These are phyloP conservation scores for Sinocyclocheilus rhinocerous DNA, from an alignment of 2,113 vertebrate species.

Conservation along the genomic window DNA sequence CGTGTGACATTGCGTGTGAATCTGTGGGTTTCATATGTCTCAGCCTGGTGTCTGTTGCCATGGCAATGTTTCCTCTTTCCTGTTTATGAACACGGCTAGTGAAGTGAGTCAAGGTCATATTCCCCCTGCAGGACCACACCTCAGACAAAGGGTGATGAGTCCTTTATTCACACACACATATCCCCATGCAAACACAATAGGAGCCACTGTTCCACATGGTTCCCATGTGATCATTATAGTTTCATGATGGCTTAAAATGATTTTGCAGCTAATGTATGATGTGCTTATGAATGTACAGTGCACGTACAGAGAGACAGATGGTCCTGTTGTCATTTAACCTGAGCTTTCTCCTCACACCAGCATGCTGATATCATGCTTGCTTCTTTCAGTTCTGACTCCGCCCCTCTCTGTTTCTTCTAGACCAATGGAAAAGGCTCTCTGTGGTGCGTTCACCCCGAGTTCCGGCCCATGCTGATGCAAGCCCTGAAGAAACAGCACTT, in stretches of 20 bases:
- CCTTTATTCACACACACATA: conserved; percentile 58
- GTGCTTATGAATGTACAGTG: not conserved
- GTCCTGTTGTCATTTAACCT: conserved; percentile 41
- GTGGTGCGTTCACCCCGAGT: conserved; percentile 98
- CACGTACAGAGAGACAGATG: conserved; percentile 20
- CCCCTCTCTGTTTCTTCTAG: conserved; percentile 72
- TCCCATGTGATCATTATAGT: not conserved
- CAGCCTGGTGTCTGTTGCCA: conserved; percentile 85
- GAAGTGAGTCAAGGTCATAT: conserved; percentile 82
- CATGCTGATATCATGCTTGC: conserved; percentile 36
- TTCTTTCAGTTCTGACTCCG: conserved; percentile 40
- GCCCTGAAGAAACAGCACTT: conserved; percentile 97
- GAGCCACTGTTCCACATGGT: not conserved
- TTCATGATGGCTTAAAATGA: not conserved
- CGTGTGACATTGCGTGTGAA: conserved; percentile 50
- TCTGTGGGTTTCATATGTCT: conserved; percentile 78
- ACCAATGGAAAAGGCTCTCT: conserved; percentile 97
- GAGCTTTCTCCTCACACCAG: conserved; percentile 12
- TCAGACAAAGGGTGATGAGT: conserved; percentile 69
- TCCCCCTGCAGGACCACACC: conserved; percentile 71
- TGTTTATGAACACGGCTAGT: conserved; percentile 79
- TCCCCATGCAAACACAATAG: not conserved
- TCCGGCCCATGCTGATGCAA: conserved; percentile 95
- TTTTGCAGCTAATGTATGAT: conserved; percentile 7
- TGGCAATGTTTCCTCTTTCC: conserved; percentile 85